Conservation (phyloP, 2,797 vertebrate species). For the Oophaga sylvatica region DNA sequence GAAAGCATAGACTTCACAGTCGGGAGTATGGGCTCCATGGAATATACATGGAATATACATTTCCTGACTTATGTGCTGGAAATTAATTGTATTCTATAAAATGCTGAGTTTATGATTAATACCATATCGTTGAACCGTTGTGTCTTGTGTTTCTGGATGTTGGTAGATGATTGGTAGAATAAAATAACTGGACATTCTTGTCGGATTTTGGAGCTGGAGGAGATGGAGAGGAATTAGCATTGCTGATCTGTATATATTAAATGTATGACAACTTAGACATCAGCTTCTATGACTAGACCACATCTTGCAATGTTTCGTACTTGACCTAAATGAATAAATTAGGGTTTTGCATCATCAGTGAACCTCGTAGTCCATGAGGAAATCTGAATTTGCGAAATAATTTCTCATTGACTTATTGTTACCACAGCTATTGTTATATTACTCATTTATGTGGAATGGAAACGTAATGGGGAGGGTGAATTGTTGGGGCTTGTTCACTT, state of each 20-base stretch:
- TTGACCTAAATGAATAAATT: conserved; percentile 13
- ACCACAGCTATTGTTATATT: background rate
- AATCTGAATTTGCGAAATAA: background rate
- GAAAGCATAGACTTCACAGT: too few relatives aligned
- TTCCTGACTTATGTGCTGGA: background rate
- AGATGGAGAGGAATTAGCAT: conserved; percentile 19
- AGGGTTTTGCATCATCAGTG: background rate
- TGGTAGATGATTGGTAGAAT: conserved; percentile 16
- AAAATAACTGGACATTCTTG: conserved; percentile 45
- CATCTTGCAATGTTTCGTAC: conserved; percentile 8
- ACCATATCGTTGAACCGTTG: background rate
- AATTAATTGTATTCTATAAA: background rate
- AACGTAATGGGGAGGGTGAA: background rate
- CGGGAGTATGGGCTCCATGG: too few relatives aligned
- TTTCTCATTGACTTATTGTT: background rate
- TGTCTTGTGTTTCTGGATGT: background rate
- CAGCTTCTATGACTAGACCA: conserved; percentile 21
- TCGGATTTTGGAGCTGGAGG: conserved; percentile 1
- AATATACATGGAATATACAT: background rate
- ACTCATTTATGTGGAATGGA: too few relatives aligned
- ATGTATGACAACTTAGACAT: conserved; percentile 44
- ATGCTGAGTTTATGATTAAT: background rate
- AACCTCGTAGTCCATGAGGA: background rate
- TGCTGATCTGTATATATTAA: conserved; percentile 37
- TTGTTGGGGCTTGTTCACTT: too few relatives aligned